Base-by-base conservation (phyloP, 2,797 vertebrate genomes). In the Parauchenoglanis ngamensis region DNA sequence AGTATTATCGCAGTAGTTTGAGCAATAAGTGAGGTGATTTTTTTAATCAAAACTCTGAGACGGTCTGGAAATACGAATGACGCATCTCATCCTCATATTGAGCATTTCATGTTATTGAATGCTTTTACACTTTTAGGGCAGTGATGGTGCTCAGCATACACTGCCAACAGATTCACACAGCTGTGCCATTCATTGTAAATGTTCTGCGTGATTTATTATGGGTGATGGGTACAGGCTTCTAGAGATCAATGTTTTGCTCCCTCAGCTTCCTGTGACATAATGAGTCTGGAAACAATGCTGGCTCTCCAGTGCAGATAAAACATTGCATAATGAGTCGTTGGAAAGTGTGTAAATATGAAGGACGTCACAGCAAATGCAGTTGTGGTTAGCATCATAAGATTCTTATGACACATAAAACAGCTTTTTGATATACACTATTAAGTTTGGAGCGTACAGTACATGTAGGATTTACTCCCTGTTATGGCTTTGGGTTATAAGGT, bases 251-350 rank as follows among this genome's bases (percentile, higher is more conserved):
- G 89, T 82, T 90, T 81, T 86, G 83, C 85, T 91, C 87, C 82
- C 81, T 89, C 85, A 87, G 86, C 86, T 83, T 88, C 90, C 85
- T 86, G 83, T 86, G 78, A 82, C 87, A 88, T 91, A 91, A 90
- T 90, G 88, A 91, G 87, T 85, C 88, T 89, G 90, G 87, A 90
- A 90, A 90, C 88, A 90, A 88, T 80, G 76, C 63, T 76, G 65
- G 88, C 85, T 87, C 84, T 86, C 85, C 87, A 85, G 72, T 65
- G 85, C 70, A 88, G 87, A 78, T 65, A 89, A 86, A 89, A n/a
- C 83, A 86, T 88, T 90, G 88, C 78, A 83, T 67, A 85, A 40
- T 21, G 84, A 89, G 85, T 83, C 72, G 46, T 49, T 70, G 40
- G 77, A 77, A 61, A 77, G 83, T 46, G 83, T 85, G 85, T 72